A percentile compares a stretch with the other conserved stretches of the same genome.
These are phyloP conservation scores for Coptodon bakossiorum DNA, from an alignment of 2,113 vertebrate species.

Conservation along the genomic window DNA sequence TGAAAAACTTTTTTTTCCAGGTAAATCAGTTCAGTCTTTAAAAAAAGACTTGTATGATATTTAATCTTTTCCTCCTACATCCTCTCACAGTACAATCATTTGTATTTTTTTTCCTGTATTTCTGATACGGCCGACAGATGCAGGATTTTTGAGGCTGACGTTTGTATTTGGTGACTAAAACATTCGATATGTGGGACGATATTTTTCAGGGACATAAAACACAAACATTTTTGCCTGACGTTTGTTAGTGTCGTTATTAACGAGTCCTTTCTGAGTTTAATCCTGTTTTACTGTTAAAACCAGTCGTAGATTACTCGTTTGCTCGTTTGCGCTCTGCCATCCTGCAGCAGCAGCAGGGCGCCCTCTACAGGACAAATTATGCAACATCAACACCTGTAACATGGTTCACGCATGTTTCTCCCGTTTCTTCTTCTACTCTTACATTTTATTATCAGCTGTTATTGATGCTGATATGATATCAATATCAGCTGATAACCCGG, in stretches of 20 bases:
- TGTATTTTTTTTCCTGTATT: not conserved
- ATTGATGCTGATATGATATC: not conserved
- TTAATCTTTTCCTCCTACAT: not conserved
- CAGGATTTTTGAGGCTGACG: fast-evolving
- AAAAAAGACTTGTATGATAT: not conserved
- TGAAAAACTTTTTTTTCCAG: not conserved
- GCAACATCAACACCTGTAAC: not conserved
- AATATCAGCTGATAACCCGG: not conserved
- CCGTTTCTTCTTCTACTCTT: not conserved
- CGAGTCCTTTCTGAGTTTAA: not conserved
- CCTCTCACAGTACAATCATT: not conserved
- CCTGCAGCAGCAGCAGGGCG: not conserved
- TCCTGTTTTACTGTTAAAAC: not conserved
- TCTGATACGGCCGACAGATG: fast-evolving
- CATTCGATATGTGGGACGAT: not conserved
- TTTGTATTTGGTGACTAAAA: not conserved
- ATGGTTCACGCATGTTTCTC: not conserved
- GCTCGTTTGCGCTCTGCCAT: fast-evolving
- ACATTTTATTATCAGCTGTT: not conserved
- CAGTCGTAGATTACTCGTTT: fast-evolving
- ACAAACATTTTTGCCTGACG: not conserved
- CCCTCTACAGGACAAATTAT: not conserved
- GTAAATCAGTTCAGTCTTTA: not conserved
- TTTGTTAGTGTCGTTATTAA: not conserved
- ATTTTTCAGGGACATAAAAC: not conserved